Evolutionary conservation across 2,113 vertebrate species (phyloP), one percentile per base, ranked within the genome.

Genomic region (Zootoca vivipara): DNA sequence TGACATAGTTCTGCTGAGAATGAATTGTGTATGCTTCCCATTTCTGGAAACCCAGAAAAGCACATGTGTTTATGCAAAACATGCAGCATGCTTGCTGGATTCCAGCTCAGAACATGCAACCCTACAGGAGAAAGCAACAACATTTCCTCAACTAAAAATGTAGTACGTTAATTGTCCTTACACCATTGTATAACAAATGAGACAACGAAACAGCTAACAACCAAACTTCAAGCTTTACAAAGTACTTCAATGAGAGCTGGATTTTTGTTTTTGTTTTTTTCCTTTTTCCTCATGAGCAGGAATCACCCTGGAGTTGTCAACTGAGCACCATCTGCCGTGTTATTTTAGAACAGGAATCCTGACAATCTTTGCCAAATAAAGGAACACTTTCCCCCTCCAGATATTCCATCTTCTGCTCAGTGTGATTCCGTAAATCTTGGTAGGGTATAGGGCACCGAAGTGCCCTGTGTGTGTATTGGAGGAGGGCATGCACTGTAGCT

Each of bases 311-410:
- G 83, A 18, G 70, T 78, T 72, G 83, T 90, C 40, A 82, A 81
- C 58, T 69, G 30, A 87, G 84, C 83, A 89, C 92, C 94, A 74
- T 74, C 82, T 80, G 92, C 35, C 30, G 83, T 82, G 46, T 72
- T 2, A 2, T 80, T 58, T 84, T 56, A 85, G 62, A 89, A 88
- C n/a, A 88, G 92, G 93, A 92, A 75, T 0, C 74, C 85, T 79
- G 85, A 80, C 4, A 30, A 85, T 74, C 33, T 38, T 3, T 10
- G 38, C 77, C 10, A 20, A 77, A 62, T 42, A 91, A 58, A 91
- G 90, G 88, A 89, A 46, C 12, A 40, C 46, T 83, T 77, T 52
- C 87, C 75, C 65, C 75, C 91, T 86, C 85, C 78, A 70, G 72
- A 56, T 67, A 26, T 1, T 1, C 26, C 46, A 85, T 30, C 4